Conservation (phyloP, 2,113 vertebrate genomes). For the Pteruthius melanotis region DNA sequence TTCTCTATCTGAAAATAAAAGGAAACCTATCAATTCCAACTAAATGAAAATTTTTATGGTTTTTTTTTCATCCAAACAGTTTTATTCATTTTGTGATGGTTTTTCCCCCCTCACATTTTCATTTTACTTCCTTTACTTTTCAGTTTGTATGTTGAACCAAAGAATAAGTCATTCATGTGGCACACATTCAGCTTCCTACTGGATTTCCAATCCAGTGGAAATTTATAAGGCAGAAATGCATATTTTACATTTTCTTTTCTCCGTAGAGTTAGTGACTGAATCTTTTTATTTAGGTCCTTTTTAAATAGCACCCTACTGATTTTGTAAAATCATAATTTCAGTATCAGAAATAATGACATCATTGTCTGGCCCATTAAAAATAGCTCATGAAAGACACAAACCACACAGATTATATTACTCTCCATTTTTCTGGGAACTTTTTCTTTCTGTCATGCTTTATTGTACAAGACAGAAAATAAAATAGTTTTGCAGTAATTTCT, state of each 20-base stretch:
- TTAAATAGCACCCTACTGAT: neutral
- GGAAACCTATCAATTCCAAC: neutral
- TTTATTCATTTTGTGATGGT: neutral
- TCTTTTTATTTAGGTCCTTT: neutral
- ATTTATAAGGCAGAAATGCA: neutral
- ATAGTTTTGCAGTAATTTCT: neutral
- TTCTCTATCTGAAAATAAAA: neutral
- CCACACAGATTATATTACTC: neutral
- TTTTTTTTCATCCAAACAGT: neutral
- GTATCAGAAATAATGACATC: neutral
- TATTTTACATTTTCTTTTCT: neutral
- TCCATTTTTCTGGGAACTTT: neutral
- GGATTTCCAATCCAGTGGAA: neutral
- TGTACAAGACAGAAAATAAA: neutral
- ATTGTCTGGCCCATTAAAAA: conserved; percentile 1
- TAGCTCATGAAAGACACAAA: neutral
- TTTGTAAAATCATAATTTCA: neutral
- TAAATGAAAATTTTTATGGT: neutral
- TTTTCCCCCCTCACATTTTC: neutral
- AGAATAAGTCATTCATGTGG: neutral
- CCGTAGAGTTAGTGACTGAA: neutral
- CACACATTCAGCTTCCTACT: neutral
- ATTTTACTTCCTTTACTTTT: neutral
- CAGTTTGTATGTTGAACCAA: neutral
- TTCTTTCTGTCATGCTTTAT: neutral